These are phyloP conservation scores for Danionella cerebrum DNA, from an alignment of 2,113 vertebrate species.

Conservation along the genomic window DNA sequence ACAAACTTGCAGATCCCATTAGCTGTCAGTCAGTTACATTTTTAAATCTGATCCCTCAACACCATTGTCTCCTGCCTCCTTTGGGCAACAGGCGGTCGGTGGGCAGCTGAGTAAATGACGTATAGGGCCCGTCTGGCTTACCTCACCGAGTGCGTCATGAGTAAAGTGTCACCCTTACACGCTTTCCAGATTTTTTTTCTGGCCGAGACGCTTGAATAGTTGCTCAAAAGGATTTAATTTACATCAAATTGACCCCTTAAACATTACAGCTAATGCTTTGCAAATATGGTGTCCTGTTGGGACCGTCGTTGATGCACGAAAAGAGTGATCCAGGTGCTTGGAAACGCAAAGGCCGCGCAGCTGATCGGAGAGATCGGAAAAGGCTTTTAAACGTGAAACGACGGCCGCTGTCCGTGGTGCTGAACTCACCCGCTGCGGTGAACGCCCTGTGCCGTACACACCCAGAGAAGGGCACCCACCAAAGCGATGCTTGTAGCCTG, in stretches of 20 bases:
- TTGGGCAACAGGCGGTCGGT: constrained; percentile 46
- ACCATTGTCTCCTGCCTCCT: neutral
- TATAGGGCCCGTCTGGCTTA: constrained; percentile 57
- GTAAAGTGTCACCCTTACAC: constrained; percentile 46
- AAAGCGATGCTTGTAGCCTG: neutral
- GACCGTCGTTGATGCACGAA: too few relatives aligned
- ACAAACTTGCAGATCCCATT: too few relatives aligned
- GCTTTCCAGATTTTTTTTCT: constrained; percentile 32
- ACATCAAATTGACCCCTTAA: neutral
- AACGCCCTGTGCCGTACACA: constrained; percentile 53
- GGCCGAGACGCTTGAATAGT: constrained; percentile 20
- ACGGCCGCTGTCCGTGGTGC: constrained; percentile 46
- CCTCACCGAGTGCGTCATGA: constrained; percentile 63
- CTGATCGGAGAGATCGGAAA: too few relatives aligned
- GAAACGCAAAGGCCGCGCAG: neutral
- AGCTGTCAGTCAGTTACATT: neutral
- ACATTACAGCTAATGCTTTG: too few relatives aligned
- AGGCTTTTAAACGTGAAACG: too few relatives aligned
- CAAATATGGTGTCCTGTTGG: too few relatives aligned
- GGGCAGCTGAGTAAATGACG: constrained; percentile 33
- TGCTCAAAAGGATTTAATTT: constrained; percentile 4
- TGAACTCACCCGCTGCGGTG: constrained; percentile 46
- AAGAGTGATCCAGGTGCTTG: too few relatives aligned
- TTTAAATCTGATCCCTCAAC: neutral
- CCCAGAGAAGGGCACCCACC: constrained; percentile 15